Evolutionary conservation across 2,113 vertebrate species (phyloP).

Genomic region (Engystomops pustulosus): DNA sequence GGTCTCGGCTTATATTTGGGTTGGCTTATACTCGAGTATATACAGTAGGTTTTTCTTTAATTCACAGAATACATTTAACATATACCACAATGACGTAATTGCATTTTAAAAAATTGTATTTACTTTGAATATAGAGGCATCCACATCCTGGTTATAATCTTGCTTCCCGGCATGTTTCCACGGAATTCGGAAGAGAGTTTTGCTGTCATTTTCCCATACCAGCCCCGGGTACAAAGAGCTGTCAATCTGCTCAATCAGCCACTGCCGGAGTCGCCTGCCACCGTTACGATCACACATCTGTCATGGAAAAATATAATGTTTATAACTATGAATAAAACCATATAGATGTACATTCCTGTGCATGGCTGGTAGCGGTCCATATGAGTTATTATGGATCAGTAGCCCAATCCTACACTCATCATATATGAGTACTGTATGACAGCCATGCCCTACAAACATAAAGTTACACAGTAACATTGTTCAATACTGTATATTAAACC

Average conservation of each 20-base stretch:
- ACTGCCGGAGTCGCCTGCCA: constrained; percentile 90
- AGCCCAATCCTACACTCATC: not conserved
- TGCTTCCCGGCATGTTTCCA: constrained; percentile 98
- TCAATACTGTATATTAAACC: too few species aligned
- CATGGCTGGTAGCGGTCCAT: not conserved
- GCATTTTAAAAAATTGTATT: too few species aligned
- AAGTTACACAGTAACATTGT: too few species aligned
- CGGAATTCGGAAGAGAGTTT: constrained; percentile 93
- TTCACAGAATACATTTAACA: too few species aligned
- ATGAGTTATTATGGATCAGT: not conserved
- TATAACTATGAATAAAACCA: not conserved
- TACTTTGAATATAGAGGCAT: constrained; percentile 98
- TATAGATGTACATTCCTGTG: not conserved
- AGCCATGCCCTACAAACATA: too few species aligned
- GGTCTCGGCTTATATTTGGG: too few species aligned
- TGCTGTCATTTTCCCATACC: constrained; percentile 90
- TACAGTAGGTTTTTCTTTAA: too few species aligned
- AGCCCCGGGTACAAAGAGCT: constrained; percentile 87
- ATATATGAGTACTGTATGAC: not conserved
- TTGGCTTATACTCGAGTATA: too few species aligned
- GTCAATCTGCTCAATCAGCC: constrained; percentile 95
- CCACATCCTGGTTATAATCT: constrained; percentile 97
- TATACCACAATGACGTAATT: too few species aligned
- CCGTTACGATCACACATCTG: constrained; percentile 85
- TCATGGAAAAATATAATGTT: not conserved